Evolutionary conservation across 1,140 invertebrate species (phyloP), one percentile per base, ranked within the genome.

Genomic region (Panagrolaimus sp.): DNA sequence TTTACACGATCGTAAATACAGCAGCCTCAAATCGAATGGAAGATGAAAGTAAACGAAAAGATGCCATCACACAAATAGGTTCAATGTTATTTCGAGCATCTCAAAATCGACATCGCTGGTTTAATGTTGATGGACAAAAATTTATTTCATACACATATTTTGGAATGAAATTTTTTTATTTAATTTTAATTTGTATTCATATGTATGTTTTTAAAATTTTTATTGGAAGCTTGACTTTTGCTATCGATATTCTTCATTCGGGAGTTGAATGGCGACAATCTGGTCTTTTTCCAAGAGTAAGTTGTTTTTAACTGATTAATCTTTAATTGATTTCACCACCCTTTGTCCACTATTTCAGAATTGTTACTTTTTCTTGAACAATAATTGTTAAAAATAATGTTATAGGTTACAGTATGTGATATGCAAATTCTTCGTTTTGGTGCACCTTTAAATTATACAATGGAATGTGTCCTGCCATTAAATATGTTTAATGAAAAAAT

Each of bases 401-500:
- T 38, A 7, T 38, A 42, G 62, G 20, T 63, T 42, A 31, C 31
- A 27, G 25, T 42, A 42, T 13, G 42, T 31, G 11, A 3, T 9
- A 45, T 72, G 20, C n/a, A 74, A 51, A 66, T 75, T 23, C 46
- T 68, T n/a, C 44, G 71, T 11, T 61, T 63, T 38, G 76, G 69
- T 8, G 74, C 74, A 31, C 65, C 64, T 8, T 20, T 74, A 20
- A 76, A 79, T 48, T 78, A 70, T 51, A 78, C 77, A 13, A 44
- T 78, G 67, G 77, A 79, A 65, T 79, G 76, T 46, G 61, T 79
- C 13, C 61, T 76, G 8, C 74, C 76, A 1, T 31, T 76, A 20
- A 76, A 76, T 44, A 79, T 78, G 79, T 83, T 83, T 70, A 83
- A 83, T 72, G 82, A 83, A 66, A 83, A 83, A 70, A 78, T 84